Evolutionary conservation across 2,113 vertebrate genomes (phyloP), one percentile per base, ranked within the genome.

Genomic region (Callocephalon fimbriatum): DNA sequence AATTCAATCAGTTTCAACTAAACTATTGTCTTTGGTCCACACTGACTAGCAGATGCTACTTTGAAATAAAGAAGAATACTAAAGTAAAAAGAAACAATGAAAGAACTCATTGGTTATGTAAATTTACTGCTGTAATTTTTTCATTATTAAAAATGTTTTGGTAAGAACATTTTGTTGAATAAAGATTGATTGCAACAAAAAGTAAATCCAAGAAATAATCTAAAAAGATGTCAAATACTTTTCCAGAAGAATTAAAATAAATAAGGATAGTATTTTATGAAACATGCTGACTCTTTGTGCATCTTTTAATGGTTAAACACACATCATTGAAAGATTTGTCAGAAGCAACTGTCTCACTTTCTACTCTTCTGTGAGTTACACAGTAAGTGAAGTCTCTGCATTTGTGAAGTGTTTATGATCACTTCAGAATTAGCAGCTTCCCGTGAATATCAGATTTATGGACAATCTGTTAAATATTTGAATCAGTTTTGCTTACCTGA

Each of bases 141-240:
- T 93, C 72, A 84, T 71, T 94, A 97, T 97, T 96, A 89, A 92
- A 97, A 96, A 82, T 96, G 70, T 96, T 97, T 96, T 89, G 79
- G 78, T 85, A 87, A 88, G 80, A 90, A 58, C 38, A 38, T 93
- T 90, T 71, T 32, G 77, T 78, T 91, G 72, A 72, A 88, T 56
- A n/a, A 79, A 78, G 70, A 94, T 53, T 61, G 87, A 96, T 73
- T 62, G 58, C 54, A 78, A 90, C 35, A 75, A 70, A 73, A 95
- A 92, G 48, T 74, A 91, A 94, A 97, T 59, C 67, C 61, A 76
- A 66, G 51, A 48, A 77, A 91, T 88, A 81, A 85, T 81, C 75
- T 92, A 80, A 95, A 91, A 92, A 82, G 1, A 54, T 63, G 75
- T 90, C 86, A 96, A 91, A 82, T 65, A 90, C 40, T 94, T 95